A percentile compares a stretch with the other conserved stretches of the same genome.
These are phyloP conservation scores for Paramacrobiotus metropolitanus DNA, from an alignment of 1,140 invertebrate genomes.

Conservation along the genomic window DNA sequence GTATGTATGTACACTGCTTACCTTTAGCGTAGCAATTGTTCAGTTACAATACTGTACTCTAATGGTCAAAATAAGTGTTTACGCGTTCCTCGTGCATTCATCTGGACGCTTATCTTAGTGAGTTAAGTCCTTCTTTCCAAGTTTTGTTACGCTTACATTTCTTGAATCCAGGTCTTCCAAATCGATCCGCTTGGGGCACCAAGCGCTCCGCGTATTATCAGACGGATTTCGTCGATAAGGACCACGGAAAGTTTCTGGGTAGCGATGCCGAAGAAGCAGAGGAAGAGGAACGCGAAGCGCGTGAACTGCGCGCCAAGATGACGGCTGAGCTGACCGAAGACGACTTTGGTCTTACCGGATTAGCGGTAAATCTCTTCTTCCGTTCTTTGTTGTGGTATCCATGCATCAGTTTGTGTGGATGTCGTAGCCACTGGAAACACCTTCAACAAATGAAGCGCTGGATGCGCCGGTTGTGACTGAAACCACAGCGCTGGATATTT, in stretches of 20 bases:
- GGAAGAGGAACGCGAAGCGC: slow-evolving; percentile 59
- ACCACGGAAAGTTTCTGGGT: slow-evolving; percentile 35
- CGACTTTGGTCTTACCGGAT: slow-evolving; percentile 47
- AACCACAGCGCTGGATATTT: slow-evolving; percentile 40
- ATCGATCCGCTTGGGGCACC: slow-evolving; percentile 60
- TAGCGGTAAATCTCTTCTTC: slow-evolving; percentile 10
- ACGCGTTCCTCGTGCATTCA: background rate
- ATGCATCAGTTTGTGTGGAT: too few species aligned
- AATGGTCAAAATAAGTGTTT: too few species aligned
- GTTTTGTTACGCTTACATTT: too few species aligned
- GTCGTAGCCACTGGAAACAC: too few species aligned
- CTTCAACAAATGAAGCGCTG: too few species aligned
- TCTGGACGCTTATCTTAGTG: background rate
- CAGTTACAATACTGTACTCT: too few species aligned
- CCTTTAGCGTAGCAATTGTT: too few species aligned
- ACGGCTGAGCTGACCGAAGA: slow-evolving; percentile 49
- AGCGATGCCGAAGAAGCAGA: slow-evolving; percentile 36
- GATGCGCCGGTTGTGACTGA: slow-evolving; percentile 22
- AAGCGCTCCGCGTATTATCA: slow-evolving; percentile 51
- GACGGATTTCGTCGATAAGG: slow-evolving; percentile 63
- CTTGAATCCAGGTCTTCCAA: slow-evolving; percentile 46
- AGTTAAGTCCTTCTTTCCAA: slow-evolving; percentile 4
- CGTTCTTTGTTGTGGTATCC: slow-evolving; percentile 3
- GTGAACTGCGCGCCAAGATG: slow-evolving; percentile 48
- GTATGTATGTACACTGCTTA: too few species aligned